These are phyloP conservation scores for Cololabis saira DNA, from an alignment of 2,113 vertebrate genomes.

Conservation along the genomic window DNA sequence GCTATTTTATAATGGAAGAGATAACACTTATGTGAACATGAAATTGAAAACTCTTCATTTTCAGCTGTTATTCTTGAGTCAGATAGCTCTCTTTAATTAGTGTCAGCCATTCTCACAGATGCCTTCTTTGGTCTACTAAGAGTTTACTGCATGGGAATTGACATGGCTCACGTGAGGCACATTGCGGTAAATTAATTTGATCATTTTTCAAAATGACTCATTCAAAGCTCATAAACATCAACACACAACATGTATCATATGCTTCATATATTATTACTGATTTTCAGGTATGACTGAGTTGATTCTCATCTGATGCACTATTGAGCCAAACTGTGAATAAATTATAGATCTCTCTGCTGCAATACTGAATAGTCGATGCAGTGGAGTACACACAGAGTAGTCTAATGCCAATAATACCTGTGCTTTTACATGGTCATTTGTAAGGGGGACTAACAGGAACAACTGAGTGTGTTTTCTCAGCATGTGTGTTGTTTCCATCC, in stretches of 20 bases:
- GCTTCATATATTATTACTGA: conserved; percentile 23
- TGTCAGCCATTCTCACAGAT: background rate
- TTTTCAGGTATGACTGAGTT: conserved; percentile 20
- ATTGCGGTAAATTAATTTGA: conserved; percentile 10
- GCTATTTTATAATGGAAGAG: background rate
- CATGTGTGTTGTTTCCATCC: conserved; percentile 36
- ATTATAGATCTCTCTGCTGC: conserved; percentile 64
- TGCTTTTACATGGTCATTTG: conserved; percentile 8
- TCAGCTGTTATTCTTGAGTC: conserved; percentile 12
- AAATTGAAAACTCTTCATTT: background rate
- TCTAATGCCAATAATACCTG: conserved; percentile 1
- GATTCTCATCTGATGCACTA: conserved; percentile 60
- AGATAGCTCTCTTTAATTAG: background rate
- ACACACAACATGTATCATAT: background rate
- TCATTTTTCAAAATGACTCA: conserved; percentile 10
- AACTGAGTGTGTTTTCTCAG: conserved; percentile 21
- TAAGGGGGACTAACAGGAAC: background rate
- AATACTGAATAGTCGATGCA: conserved; percentile 38
- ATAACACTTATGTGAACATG: background rate
- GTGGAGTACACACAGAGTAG: conserved; percentile 22
- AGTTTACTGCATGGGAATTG: conserved; percentile 29
- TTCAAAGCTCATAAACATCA: conserved; percentile 7
- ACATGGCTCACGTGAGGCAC: background rate
- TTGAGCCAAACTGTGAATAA: conserved; percentile 70
- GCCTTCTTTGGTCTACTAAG: conserved; percentile 51